Percentiles rank a stretch among this genome's conserved stretches.
phyloP scores from a whole-genome alignment of 2,797 vertebrate genomes.

The Crypturellus tataupa region DNA sequence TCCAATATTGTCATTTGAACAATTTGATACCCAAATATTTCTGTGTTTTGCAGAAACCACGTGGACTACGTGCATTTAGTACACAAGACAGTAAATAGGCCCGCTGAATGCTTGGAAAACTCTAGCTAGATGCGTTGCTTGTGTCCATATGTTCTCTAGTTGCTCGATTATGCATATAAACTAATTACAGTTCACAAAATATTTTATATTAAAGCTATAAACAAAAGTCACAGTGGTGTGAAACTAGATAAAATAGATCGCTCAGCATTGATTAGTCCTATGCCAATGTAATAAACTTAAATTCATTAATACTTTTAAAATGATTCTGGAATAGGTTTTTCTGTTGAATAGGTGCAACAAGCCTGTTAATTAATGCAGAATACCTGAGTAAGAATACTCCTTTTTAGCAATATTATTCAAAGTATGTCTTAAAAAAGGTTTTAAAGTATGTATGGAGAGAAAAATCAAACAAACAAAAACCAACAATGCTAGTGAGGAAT shows the following conservation, averaged over 20 bases:
- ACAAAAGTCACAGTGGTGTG: not conserved
- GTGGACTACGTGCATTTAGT: not conserved
- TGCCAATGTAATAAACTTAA: not conserved
- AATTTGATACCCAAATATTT: not conserved
- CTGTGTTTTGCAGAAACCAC: not conserved
- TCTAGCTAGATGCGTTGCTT: not conserved
- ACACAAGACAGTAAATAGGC: not conserved
- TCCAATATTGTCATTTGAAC: not conserved
- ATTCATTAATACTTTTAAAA: not conserved
- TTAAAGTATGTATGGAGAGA: not conserved
- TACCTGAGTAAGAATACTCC: not conserved
- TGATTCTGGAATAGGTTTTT: not conserved
- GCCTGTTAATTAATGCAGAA: conserved; percentile 3
- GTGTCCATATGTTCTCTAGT: not conserved
- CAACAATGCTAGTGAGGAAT: not conserved
- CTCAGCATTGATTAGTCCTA: not conserved
- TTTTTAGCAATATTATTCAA: not conserved
- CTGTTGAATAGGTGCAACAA: not conserved
- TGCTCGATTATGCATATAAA: not conserved
- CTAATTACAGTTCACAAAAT: not conserved
- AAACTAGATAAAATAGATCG: not conserved
- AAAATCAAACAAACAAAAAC: not conserved
- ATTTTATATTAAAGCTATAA: not conserved
- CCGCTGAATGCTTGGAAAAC: not conserved
- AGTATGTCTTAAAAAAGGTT: not conserved